Conservation (phyloP, 2,888 invertebrate species). For the Arctia plantaginis region DNA sequence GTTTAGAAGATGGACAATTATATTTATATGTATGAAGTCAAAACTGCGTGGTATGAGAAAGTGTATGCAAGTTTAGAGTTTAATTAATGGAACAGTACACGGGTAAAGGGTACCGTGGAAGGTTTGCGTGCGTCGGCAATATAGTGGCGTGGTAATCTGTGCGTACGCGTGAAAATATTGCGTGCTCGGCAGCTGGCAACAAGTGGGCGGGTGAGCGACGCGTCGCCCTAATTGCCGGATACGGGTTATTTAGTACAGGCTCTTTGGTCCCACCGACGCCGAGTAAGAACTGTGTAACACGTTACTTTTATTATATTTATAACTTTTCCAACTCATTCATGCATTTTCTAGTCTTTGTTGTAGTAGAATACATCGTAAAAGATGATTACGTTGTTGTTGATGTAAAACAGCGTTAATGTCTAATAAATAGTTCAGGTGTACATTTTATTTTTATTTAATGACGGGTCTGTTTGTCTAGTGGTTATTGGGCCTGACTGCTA, state of each 20-base stretch:
- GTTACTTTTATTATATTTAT: background rate
- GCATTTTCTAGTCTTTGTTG: background rate
- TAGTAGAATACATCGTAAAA: background rate
- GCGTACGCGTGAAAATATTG: constrained; percentile 6
- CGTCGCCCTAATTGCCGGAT: constrained; percentile 38
- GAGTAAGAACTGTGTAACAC: background rate
- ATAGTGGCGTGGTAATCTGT: background rate
- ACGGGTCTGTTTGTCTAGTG: no score
- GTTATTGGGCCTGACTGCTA: no score
- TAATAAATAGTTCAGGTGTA: background rate
- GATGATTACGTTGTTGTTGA: background rate
- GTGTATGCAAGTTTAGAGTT: background rate
- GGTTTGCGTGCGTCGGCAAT: background rate
- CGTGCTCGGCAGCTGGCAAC: constrained; percentile 30
- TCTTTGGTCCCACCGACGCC: constrained; percentile 8
- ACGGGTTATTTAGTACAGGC: constrained; percentile 23
- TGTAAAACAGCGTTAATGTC: background rate
- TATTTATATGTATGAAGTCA: background rate
- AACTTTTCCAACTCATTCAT: background rate
- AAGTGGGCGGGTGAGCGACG: constrained; percentile 36
- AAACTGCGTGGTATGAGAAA: background rate
- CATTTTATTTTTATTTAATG: no score
- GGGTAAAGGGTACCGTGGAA: background rate
- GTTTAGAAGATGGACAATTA: background rate
- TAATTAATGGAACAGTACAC: background rate